phyloP scores from a whole-genome alignment of 2,113 vertebrate genomes.

The Campylomormyrus tamandua region DNA sequence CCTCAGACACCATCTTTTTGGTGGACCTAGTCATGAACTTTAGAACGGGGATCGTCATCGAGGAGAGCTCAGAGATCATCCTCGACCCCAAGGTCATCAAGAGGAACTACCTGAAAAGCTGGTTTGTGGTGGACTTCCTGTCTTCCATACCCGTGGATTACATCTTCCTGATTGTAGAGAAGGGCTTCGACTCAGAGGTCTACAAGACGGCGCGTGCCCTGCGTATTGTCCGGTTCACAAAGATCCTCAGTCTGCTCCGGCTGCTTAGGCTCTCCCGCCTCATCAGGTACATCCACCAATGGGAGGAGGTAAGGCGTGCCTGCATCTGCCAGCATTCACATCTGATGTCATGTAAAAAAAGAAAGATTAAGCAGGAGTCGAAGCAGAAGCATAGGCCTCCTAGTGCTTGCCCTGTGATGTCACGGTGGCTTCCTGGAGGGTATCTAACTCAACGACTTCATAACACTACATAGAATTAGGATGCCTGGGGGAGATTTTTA shows the following conservation, averaged over 20 bases:
- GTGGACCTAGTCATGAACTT: constrained; percentile 65
- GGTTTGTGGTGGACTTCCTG: constrained; percentile 66
- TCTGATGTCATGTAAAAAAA: background rate
- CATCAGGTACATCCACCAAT: constrained; percentile 69
- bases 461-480: background rate
- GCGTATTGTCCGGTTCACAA: constrained; percentile 67
- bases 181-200: constrained; percentile 56
- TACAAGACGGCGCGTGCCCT: constrained; percentile 65
- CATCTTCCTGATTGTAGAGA: constrained; percentile 61
- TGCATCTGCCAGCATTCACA: background rate
- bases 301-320: constrained; percentile 61
- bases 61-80: constrained; percentile 57
- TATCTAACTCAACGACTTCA: background rate
- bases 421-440: background rate
- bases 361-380: background rate
- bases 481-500: background rate
- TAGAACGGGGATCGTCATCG: constrained; percentile 58
- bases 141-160: constrained; percentile 69
- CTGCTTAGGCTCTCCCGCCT: constrained; percentile 64
- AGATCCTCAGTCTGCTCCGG: constrained; percentile 65
- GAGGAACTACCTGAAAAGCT: constrained; percentile 54
- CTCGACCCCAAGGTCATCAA: constrained; percentile 63
- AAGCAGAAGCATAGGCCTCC: background rate
- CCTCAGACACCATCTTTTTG: constrained; percentile 66
- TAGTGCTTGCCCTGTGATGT: background rate